phyloP scores from a whole-genome alignment of 2,113 vertebrate genomes.

The Psettodes erumei region DNA sequence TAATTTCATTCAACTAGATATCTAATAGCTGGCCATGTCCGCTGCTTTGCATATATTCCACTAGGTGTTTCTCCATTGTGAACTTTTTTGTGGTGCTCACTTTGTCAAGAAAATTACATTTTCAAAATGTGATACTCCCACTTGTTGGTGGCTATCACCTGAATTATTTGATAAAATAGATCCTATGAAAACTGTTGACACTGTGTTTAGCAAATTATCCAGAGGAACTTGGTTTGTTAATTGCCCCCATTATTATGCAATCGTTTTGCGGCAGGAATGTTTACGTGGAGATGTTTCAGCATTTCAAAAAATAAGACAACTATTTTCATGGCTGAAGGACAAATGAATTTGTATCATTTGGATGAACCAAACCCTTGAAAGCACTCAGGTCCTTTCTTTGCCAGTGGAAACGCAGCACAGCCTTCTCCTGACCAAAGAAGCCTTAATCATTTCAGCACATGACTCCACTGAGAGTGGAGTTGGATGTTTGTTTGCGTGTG shows the following conservation, averaged over 20 bases:
- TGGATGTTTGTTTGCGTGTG: conserved; percentile 9
- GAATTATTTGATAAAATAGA: background rate
- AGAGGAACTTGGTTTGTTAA: no score
- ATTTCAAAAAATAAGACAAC: background rate
- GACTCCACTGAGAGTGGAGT: conserved; percentile 19
- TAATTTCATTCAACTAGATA: background rate
- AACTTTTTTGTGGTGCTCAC: background rate
- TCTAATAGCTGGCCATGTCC: background rate
- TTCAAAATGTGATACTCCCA: background rate
- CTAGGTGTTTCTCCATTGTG: no score
- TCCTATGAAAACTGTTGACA: background rate
- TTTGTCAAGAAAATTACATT: background rate
- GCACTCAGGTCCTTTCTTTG: no score
- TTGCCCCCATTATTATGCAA: background rate
- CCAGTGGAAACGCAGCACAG: background rate
- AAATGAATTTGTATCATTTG: background rate
- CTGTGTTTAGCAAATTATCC: background rate
- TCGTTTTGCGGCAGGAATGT: background rate
- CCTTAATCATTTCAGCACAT: conserved; percentile 1
- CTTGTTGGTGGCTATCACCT: background rate
- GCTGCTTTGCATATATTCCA: background rate
- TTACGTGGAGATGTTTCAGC: background rate
- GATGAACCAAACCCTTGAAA: background rate
- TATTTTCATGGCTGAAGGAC: background rate
- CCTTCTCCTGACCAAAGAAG: background rate